A percentile compares a stretch with the other conserved stretches of the same genome.
phyloP scores from a whole-genome alignment of 2,888 invertebrate species.

The Lycophotia porphyrea region DNA sequence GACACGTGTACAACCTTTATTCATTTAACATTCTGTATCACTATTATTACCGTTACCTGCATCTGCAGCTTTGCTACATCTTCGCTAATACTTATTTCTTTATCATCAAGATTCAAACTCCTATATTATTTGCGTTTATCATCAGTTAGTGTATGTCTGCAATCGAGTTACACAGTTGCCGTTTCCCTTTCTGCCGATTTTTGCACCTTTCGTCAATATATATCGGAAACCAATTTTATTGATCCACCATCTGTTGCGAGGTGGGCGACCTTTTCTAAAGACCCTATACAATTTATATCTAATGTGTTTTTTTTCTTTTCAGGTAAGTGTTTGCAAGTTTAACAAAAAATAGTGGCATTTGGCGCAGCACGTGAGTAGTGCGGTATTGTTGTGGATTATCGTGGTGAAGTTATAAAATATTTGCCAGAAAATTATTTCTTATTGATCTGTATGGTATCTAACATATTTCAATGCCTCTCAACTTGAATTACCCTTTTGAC shows the following conservation, averaged over 20 bases:
- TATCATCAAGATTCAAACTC: conserved; percentile 63
- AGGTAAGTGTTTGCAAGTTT: conserved; percentile 81
- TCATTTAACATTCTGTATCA: conserved; percentile 72
- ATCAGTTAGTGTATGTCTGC: conserved; percentile 64
- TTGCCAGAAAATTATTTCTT: conserved; percentile 7
- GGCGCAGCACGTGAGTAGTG: conserved; percentile 74
- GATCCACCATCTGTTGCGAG: conserved; percentile 80
- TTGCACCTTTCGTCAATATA: conserved; percentile 81
- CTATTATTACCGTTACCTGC: conserved; percentile 77
- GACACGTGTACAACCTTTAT: conserved; percentile 70
- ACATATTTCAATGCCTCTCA: not conserved
- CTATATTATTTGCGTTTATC: conserved; percentile 11
- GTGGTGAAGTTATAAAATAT: conserved; percentile 45
- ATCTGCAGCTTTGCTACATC: conserved; percentile 39
- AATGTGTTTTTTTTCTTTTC: conserved; percentile 80
- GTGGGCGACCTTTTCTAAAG: conserved; percentile 81
- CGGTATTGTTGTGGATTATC: conserved; percentile 63
- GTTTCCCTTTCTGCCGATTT: conserved; percentile 80
- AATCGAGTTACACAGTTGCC: conserved; percentile 77
- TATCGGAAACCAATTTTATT: conserved; percentile 80
- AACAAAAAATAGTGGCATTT: conserved; percentile 71
- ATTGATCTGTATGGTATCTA: not conserved
- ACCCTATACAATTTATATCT: conserved; percentile 78
- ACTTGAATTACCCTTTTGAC: no score
- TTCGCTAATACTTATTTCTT: conserved; percentile 44